Conservation (phyloP, 2,113 vertebrate genomes). For the Cyprinodon tularosa region DNA sequence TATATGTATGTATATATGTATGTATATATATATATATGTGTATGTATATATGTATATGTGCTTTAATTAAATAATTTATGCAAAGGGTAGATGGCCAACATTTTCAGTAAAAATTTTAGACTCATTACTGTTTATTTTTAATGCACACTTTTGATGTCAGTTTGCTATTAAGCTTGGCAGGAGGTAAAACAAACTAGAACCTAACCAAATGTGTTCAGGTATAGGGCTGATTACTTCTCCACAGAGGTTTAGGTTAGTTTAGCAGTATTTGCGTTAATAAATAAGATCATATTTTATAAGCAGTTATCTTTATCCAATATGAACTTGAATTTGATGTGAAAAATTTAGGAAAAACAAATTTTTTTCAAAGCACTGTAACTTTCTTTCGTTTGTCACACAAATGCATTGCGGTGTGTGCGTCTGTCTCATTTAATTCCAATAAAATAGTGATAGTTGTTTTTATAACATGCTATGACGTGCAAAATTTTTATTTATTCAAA, state of each 20-base stretch:
- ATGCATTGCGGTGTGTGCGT: too few species aligned
- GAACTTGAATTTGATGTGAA: neutral
- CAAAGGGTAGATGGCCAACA: too few species aligned
- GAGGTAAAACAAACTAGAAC: too few species aligned
- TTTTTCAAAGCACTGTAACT: neutral
- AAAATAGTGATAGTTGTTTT: neutral
- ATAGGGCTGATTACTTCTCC: neutral
- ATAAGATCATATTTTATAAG: neutral
- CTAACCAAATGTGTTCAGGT: too few species aligned
- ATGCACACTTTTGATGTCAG: too few species aligned
- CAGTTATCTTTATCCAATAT: neutral
- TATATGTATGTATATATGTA: fast-evolving
- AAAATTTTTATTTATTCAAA: neutral
- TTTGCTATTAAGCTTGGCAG: too few species aligned
- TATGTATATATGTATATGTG: fast-evolving
- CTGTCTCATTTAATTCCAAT: neutral
- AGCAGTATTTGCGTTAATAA: neutral
- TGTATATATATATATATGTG: fast-evolving
- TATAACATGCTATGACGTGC: neutral
- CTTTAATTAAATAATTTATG: too few species aligned
- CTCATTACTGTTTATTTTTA: too few species aligned
- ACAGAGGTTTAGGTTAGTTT: neutral
- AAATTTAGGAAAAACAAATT: too few species aligned
- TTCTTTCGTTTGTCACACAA: too few species aligned
- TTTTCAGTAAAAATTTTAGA: too few species aligned